These are phyloP conservation scores for Hiodon tergisus DNA, from an alignment of 2,113 vertebrate species.

Conservation along the genomic window DNA sequence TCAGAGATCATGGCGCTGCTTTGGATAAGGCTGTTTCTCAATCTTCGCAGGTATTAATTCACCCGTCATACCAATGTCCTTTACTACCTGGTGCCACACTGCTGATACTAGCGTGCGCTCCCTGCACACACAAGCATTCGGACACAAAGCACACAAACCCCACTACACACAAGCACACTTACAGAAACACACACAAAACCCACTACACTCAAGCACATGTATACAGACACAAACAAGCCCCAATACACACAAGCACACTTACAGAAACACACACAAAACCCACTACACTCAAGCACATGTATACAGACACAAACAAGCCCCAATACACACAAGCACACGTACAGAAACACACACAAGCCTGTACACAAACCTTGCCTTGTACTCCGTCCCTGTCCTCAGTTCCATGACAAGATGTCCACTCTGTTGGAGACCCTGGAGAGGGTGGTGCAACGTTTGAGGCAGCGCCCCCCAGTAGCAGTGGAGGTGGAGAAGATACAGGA, in stretches of 20 bases:
- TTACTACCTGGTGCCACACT: neutral
- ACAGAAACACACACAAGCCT: neutral
- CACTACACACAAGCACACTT: neutral
- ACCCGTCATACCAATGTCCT: neutral
- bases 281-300: neutral
- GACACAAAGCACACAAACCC: too few species aligned
- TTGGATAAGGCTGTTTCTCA: slow-evolving; percentile 89
- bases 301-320: neutral
- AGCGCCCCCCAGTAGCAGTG: slow-evolving; percentile 86
- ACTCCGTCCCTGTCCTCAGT: slow-evolving; percentile 47
- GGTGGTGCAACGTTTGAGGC: slow-evolving; percentile 78
- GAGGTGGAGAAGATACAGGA: slow-evolving; percentile 98
- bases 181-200: neutral
- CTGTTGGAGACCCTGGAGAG: slow-evolving; percentile 88
- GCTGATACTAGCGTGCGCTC: too few species aligned
- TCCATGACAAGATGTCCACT: slow-evolving; percentile 96
- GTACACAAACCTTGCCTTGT: neutral
- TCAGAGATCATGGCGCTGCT: slow-evolving; percentile 74
- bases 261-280: neutral
- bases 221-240: neutral
- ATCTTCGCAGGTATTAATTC: slow-evolving; percentile 78
- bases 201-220: neutral
- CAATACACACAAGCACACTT: neutral
- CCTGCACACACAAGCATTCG: neutral
- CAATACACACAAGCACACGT: neutral